Evolutionary conservation across 2,888 invertebrate genomes (phyloP).

Genomic region (Zygothrica quintamaculata): DNA sequence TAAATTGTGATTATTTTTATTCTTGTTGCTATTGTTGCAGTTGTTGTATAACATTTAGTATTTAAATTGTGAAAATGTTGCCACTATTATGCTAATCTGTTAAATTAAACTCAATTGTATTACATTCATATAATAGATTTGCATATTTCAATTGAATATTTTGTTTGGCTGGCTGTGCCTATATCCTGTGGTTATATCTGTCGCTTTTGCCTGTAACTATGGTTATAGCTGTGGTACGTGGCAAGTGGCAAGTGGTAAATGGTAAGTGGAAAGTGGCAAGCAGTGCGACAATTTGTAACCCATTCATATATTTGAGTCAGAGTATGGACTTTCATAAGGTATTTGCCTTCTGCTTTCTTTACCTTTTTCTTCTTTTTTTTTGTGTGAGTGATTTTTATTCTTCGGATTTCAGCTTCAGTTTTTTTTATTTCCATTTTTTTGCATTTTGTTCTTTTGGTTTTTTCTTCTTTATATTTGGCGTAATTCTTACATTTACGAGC

Average conservation of each 20-base stretch:
- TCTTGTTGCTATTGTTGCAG: constrained; percentile 22
- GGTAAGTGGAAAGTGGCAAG: too few species aligned
- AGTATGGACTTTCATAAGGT: too few species aligned
- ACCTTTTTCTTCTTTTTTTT: too few species aligned
- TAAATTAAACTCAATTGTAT: constrained; percentile 46
- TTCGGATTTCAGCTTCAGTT: constrained; percentile 2
- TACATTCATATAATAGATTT: constrained; percentile 23
- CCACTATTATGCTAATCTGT: constrained; percentile 62
- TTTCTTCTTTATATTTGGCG: constrained; percentile 54
- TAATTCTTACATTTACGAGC: constrained; percentile 74
- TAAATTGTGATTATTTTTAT: constrained; percentile 26
- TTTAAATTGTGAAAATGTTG: constrained; percentile 51
- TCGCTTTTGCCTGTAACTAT: too few species aligned
- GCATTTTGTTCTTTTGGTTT: constrained; percentile 20
- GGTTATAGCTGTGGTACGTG: too few species aligned
- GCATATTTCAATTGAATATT: constrained; percentile 18
- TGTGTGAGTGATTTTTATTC: constrained; percentile 10
- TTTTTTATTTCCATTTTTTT: too few species aligned
- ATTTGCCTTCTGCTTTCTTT: too few species aligned
- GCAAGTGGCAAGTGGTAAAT: too few species aligned
- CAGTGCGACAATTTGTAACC: constrained; percentile 55
- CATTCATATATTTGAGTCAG: constrained; percentile 50
- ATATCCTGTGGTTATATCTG: constrained; percentile 13
- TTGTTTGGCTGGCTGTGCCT: constrained; percentile 1
- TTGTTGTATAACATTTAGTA: constrained; percentile 28